Evolutionary conservation across 2,113 vertebrate species (phyloP).

Genomic region (Crotalus tigris): DNA sequence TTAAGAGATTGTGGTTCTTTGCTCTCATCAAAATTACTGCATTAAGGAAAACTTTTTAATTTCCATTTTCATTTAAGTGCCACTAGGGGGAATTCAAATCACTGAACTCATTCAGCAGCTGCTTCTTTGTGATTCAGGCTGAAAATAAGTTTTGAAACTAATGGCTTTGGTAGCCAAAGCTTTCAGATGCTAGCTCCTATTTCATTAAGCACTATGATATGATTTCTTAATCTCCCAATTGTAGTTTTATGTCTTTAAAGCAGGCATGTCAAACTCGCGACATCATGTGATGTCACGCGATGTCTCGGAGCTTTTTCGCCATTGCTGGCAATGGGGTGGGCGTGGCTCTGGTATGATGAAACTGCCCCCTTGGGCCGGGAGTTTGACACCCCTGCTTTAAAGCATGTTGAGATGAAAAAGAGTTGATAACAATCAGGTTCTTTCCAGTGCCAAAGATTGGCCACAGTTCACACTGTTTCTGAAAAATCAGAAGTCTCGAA

Average conservation of each 20-base stretch:
- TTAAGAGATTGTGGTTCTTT: neutral
- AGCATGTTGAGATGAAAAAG: neutral
- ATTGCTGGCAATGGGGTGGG: no score
- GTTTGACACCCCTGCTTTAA: neutral
- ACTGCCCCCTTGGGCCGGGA: no score
- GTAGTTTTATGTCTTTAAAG: constrained; percentile 2
- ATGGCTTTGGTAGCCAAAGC: neutral
- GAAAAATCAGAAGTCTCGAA: neutral
- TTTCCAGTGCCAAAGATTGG: neutral
- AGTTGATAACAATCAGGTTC: neutral
- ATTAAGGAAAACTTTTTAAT: neutral
- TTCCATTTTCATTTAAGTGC: constrained; percentile 24
- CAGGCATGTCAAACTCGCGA: neutral
- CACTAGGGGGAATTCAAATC: constrained; percentile 52
- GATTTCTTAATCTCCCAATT: neutral
- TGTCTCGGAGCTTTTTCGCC: no score
- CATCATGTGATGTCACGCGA: no score
- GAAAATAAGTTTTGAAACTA: neutral
- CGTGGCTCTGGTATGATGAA: no score
- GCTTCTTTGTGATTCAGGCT: neutral
- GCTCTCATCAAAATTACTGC: neutral
- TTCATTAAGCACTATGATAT: neutral
- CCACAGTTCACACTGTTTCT: no score
- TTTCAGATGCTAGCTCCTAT: neutral
- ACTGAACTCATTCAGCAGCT: neutral